Base-by-base conservation (phyloP, 2,113 vertebrate genomes). In the Herpetotheres cachinnans region DNA sequence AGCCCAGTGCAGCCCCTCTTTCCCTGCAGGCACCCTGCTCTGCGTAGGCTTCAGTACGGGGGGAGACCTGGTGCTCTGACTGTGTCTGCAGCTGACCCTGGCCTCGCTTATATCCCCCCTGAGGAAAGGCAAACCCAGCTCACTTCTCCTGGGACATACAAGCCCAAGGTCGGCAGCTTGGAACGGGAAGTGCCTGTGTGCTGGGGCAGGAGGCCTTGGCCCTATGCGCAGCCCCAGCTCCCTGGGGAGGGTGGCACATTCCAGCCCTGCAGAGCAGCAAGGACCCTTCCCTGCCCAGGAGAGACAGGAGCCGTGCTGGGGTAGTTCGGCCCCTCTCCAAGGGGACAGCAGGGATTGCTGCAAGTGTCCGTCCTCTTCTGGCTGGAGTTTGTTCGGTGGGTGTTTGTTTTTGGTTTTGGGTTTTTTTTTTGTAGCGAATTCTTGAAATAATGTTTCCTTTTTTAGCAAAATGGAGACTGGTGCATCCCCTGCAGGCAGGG, bases 401-500 rank as follows among this genome's bases (percentile, higher is more conserved):
- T 77, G 74, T 30, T 80, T 50, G 7, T 46, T 46, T 65, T 17
- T 46, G 25, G 9, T 8, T 34, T 30, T 20, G 29, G 10, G 15
- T 40, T 22, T 38, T 47, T 55, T 62, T 87, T 62, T 66, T n/a
- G 56, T 32, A 32, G 49, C 67, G 59, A 82, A 88, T 82, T 95
- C 49, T 91, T 92, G 40, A 81, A 90, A 73, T 59, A 29, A 30
- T 1, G 0, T 83, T 76, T 89, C 72, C 50, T 81, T 86, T 96
- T 94, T 73, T 83, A 94, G 70, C 78, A 52, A 82, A 91, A 90
- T 10, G 58, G 95, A 93, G 73, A 66, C 70, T 87, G 70, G 66
- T 82, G 76, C 70, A 91, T 85, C 70, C 91, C 93, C 94, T 97
- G 91, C 96, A 69, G 94, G 94, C 95, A 95, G 95, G 94, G 96